Conservation (phyloP, 2,113 vertebrate genomes). For the Felis chaus region DNA sequence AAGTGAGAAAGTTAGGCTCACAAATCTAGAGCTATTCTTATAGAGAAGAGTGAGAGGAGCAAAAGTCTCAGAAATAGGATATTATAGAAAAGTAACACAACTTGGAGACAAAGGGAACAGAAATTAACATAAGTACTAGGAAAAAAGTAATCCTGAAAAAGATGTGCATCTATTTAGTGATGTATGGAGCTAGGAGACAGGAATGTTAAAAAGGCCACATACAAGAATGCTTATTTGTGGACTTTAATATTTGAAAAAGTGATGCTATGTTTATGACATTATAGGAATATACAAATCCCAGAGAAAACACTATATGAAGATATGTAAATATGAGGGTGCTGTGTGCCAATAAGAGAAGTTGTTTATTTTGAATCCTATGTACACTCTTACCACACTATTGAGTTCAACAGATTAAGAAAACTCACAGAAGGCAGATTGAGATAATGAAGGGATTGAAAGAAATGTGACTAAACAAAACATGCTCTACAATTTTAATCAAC, state of each 20-base stretch:
- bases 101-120: background rate
- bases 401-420: slow-evolving; percentile 42
- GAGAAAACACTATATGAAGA: background rate
- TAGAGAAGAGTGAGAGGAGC: background rate
- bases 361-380: background rate
- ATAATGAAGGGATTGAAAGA: slow-evolving; percentile 10
- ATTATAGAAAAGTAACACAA: background rate
- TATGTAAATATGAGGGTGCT: background rate
- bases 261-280: background rate
- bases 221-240: background rate
- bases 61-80: background rate
- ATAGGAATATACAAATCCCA: background rate
- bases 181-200: background rate
- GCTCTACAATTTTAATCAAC: background rate
- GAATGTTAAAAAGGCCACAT: background rate
- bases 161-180: background rate
- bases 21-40: background rate
- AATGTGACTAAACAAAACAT: slow-evolving; percentile 15
- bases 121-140: background rate
- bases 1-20: background rate
- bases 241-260: background rate
- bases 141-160: background rate
- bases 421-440: background rate
- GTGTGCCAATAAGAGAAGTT: background rate
- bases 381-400: background rate